phyloP scores from a whole-genome alignment of 2,113 vertebrate genomes.

The Narcine bancroftii region DNA sequence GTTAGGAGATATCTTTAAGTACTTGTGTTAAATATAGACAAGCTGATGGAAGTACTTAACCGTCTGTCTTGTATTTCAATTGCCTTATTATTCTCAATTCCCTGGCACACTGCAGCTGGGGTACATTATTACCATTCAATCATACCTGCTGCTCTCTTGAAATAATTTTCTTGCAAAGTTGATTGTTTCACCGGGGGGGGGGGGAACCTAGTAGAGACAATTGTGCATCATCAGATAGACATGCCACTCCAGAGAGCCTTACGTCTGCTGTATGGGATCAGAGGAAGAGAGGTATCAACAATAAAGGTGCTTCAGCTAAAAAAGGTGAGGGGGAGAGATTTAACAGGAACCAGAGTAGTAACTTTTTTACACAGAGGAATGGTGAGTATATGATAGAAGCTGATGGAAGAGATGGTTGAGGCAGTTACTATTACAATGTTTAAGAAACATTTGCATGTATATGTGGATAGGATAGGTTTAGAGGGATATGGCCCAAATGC shows the following conservation, averaged over 20 bases:
- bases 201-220: no score
- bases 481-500: no score
- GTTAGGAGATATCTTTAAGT: not conserved
- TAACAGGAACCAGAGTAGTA: no score
- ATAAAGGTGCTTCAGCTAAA: not conserved
- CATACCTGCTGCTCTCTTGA: slow-evolving; percentile 20
- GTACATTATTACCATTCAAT: slow-evolving; percentile 13
- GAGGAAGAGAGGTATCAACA: not conserved
- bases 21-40: not conserved
- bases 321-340: not conserved
- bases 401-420: no score
- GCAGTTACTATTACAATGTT: no score
- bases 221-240: not conserved
- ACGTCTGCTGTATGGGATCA: not conserved
- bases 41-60: not conserved
- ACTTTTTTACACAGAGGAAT: no score
- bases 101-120: not conserved
- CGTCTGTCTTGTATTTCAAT: not conserved
- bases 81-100: not conserved
- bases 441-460: no score
- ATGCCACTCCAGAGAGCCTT: not conserved
- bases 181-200: not conserved
- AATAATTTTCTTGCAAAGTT: not conserved
- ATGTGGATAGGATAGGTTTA: no score
- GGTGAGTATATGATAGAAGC: no score